Evolutionary conservation across 2,888 invertebrate species (phyloP).

Genomic region (Apocheima hispidaria): DNA sequence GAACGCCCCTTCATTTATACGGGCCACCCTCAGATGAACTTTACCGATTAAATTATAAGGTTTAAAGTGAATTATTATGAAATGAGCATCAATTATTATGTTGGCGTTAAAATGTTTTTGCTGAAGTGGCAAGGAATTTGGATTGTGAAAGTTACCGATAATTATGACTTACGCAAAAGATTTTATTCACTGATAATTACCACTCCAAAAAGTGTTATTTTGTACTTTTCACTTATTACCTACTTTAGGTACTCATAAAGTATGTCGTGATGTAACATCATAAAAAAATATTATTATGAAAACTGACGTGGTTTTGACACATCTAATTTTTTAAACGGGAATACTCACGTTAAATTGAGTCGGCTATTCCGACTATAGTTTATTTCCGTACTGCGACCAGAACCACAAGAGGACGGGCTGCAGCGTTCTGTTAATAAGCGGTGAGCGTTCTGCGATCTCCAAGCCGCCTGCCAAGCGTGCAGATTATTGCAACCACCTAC

Average conservation of each 20-base stretch:
- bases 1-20: constrained; percentile 38
- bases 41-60: constrained; percentile 18
- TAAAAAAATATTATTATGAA: not conserved
- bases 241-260: not conserved
- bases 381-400: too few relatives aligned
- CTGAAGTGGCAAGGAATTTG: constrained; percentile 49
- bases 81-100: constrained; percentile 36
- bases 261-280: not conserved
- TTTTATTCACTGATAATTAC: constrained; percentile 17
- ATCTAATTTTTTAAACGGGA: too few relatives aligned
- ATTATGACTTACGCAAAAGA: constrained; percentile 54
- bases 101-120: constrained; percentile 23
- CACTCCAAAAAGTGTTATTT: constrained; percentile 10
- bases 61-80: constrained; percentile 26
- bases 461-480: too few relatives aligned
- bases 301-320: too few relatives aligned
- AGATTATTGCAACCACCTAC: too few relatives aligned
- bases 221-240: constrained; percentile 7
- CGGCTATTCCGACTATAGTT: too few relatives aligned
- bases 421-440: too few relatives aligned
- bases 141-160: constrained; percentile 68
- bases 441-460: too few relatives aligned
- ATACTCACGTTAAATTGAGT: too few relatives aligned
- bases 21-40: constrained; percentile 9
- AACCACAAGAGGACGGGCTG: too few relatives aligned